phyloP scores from a whole-genome alignment of 2,113 vertebrate species.

The Pelecanoides urinatrix region DNA sequence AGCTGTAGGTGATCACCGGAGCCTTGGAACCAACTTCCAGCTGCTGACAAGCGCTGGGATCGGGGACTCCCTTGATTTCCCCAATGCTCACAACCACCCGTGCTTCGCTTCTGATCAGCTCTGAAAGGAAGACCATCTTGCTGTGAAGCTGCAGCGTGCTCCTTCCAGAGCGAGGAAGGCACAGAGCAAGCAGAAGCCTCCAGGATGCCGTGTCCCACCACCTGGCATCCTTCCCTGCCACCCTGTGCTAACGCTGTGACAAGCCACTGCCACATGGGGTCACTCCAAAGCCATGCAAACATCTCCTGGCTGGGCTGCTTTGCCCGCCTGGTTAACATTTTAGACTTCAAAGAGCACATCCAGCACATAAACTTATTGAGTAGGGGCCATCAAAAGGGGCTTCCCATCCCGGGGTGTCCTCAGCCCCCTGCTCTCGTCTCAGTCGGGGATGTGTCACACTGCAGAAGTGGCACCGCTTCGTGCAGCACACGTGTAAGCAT shows the following conservation, averaged over 20 bases:
- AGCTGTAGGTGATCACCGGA: slow-evolving; percentile 73
- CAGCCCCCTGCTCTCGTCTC: neutral
- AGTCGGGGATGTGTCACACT: fast-evolving
- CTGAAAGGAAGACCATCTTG: slow-evolving; percentile 41
- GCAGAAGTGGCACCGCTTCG: neutral
- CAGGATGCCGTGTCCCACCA: fast-evolving
- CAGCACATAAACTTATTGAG: neutral
- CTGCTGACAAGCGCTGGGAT: neutral
- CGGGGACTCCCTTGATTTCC: slow-evolving; percentile 73
- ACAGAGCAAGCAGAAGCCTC: neutral
- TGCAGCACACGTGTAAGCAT: neutral
- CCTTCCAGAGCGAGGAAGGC: neutral
- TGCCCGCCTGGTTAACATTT: neutral
- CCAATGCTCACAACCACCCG: slow-evolving; percentile 74
- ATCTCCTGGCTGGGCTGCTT: neutral
- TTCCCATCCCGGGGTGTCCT: neutral
- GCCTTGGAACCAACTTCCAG: slow-evolving; percentile 26
- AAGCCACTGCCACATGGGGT: slow-evolving; percentile 25
- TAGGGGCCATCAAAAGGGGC: neutral
- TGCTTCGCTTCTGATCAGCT: slow-evolving; percentile 37
- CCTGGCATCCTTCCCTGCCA: neutral
- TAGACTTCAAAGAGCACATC: neutral
- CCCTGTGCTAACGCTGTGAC: neutral
- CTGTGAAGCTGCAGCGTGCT: neutral
- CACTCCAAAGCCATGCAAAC: neutral